phyloP scores from a whole-genome alignment of 2,888 invertebrate species.

The Smittia aterrima region DNA sequence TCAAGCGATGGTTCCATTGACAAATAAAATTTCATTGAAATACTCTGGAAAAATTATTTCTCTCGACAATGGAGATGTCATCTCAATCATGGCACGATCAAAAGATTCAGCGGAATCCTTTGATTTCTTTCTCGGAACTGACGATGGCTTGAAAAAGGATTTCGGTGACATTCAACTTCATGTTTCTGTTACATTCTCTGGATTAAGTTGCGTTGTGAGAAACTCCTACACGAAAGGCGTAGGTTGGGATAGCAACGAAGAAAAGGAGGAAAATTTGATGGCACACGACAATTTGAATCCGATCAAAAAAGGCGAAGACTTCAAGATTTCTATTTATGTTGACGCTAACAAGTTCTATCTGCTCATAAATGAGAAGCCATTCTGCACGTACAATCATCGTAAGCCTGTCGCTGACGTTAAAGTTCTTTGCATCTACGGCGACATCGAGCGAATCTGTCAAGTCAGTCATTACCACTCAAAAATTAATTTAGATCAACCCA shows the following conservation, averaged over 20 bases:
- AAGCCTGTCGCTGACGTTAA: neutral
- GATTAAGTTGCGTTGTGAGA: neutral
- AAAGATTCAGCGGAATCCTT: neutral
- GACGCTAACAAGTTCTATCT: neutral
- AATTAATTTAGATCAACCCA: neutral
- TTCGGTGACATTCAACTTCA: neutral
- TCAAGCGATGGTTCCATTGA: too few relatives aligned
- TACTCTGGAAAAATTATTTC: neutral
- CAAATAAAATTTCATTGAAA: neutral
- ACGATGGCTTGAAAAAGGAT: neutral
- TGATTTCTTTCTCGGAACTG: neutral
- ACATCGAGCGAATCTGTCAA: neutral
- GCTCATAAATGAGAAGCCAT: neutral
- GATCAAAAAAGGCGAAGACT: neutral
- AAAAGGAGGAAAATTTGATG: neutral
- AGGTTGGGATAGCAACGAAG: neutral
- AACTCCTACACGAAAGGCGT: neutral
- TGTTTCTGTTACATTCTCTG: neutral
- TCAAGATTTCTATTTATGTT: slow-evolving; percentile 4
- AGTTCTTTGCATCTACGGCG: neutral
- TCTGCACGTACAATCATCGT: neutral
- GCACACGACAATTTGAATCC: neutral
- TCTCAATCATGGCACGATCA: neutral
- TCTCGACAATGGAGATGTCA: neutral
- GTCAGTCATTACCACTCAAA: neutral